These are phyloP conservation scores for Drosophila persimilis DNA, from an alignment of 1,140 invertebrate genomes.

Conservation along the genomic window DNA sequence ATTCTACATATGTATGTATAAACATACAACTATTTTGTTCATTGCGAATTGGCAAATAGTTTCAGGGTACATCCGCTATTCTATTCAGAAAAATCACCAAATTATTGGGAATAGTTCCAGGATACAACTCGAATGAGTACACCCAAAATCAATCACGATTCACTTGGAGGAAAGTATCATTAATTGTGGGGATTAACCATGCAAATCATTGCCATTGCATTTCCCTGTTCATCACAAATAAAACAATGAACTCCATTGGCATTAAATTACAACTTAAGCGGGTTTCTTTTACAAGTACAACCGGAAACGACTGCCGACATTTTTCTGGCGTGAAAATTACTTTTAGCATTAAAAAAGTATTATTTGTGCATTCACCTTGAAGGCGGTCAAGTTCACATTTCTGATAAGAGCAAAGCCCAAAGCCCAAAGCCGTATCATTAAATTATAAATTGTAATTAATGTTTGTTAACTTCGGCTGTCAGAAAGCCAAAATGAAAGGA, in stretches of 20 bases:
- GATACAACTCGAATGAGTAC: not conserved
- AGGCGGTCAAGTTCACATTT: conserved; percentile 29
- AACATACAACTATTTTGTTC: too few species aligned
- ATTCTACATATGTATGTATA: too few species aligned
- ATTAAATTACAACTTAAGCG: conserved; percentile 13
- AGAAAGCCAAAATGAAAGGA: conserved; percentile 4
- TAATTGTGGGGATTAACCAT: conserved; percentile 22
- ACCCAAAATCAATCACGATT: conserved; percentile 6
- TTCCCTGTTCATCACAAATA: conserved; percentile 61
- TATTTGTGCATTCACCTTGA: conserved; percentile 35
- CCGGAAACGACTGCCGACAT: conserved; percentile 29
- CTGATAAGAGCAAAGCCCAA: conserved; percentile 21
- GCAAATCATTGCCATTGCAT: conserved; percentile 20
- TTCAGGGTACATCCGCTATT: conserved; percentile 14
- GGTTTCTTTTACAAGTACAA: not conserved
- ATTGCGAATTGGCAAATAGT: too few species aligned
- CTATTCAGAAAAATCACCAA: too few species aligned
- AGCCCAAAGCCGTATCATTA: conserved; percentile 4
- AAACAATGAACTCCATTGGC: conserved; percentile 26
- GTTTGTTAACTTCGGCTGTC: conserved; percentile 30
- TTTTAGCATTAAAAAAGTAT: conserved; percentile 2
- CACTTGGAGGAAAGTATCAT: not conserved
- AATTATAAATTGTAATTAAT: conserved; percentile 29
- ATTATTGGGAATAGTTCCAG: too few species aligned
- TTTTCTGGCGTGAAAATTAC: conserved; percentile 27